A percentile compares a stretch with the other conserved stretches of the same genome.
Evolutionary conservation across 2,797 vertebrate genomes (phyloP).

Genomic region (Podargus strigoides): DNA sequence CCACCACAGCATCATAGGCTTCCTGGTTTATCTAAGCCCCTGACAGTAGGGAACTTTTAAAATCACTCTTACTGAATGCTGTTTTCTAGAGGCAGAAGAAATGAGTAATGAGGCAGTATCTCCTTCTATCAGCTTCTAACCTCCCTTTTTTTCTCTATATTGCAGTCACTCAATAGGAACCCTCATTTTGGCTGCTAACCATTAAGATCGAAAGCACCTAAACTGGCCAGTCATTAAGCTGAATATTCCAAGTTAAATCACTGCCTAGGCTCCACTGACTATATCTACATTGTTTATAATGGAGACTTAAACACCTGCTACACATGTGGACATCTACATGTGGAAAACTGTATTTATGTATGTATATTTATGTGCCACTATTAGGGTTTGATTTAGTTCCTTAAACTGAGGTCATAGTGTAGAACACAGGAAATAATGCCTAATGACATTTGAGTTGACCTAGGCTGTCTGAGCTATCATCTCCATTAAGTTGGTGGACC

Average conservation of each 20-base stretch:
- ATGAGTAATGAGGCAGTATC: background rate
- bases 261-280: background rate
- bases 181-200: background rate
- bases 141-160: background rate
- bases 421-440: background rate
- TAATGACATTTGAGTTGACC: background rate
- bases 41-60: background rate
- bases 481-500: background rate
- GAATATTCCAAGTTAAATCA: background rate
- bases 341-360: background rate
- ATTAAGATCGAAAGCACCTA: background rate
- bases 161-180: background rate
- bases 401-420: background rate
- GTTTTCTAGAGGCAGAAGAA: background rate
- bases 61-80: background rate
- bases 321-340: background rate
- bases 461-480: background rate
- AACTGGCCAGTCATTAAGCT: background rate
- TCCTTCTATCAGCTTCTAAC: background rate
- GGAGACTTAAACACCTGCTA: background rate
- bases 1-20: background rate
- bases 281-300: background rate
- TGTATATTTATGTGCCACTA: background rate
- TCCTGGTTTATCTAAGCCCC: background rate
- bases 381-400: background rate